phyloP scores from a whole-genome alignment of 2,797 vertebrate genomes.

The Tiaroga cobitis region DNA sequence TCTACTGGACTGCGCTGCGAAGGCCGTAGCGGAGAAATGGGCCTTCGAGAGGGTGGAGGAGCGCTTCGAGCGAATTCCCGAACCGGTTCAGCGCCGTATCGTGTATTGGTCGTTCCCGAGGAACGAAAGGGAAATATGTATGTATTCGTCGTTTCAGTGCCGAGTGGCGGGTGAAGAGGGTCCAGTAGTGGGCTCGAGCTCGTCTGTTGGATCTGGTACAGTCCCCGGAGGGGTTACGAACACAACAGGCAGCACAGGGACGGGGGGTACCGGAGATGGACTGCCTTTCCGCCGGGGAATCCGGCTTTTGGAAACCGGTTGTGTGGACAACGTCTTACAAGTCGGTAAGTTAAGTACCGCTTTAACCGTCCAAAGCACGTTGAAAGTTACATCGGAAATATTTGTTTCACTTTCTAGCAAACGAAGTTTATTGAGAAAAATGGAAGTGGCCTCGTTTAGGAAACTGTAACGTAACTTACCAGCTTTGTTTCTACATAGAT shows the following conservation, averaged over 20 bases:
- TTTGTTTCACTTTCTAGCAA: conserved; percentile 42
- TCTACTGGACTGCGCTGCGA: conserved; percentile 93
- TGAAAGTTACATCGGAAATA: conserved; percentile 13
- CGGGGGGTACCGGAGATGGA: conserved; percentile 82
- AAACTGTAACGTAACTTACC: neutral
- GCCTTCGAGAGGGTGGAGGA: conserved; percentile 97
- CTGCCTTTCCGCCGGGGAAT: conserved; percentile 95
- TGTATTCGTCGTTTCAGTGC: conserved; percentile 97
- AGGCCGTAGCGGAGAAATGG: conserved; percentile 96
- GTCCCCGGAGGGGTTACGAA: conserved; percentile 73
- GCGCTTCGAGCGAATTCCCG: conserved; percentile 96
- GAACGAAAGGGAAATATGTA: conserved; percentile 97
- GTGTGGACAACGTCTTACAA: conserved; percentile 98
- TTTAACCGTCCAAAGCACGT: conserved; percentile 3
- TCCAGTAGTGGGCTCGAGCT: conserved; percentile 69
- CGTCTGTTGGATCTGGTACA: conserved; percentile 71
- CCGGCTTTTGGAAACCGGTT: conserved; percentile 93
- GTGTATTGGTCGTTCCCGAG: conserved; percentile 98
- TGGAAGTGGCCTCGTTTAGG: neutral
- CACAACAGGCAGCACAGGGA: conserved; percentile 70
- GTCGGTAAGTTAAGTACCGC: conserved; percentile 94
- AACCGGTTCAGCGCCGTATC: conserved; percentile 96
- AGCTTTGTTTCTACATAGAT: neutral
- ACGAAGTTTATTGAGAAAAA: conserved; percentile 48
- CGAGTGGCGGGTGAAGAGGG: conserved; percentile 84